A percentile compares a stretch with the other conserved stretches of the same genome.
These are phyloP conservation scores for Prionace glauca DNA, from an alignment of 2,797 vertebrate species.

Conservation along the genomic window DNA sequence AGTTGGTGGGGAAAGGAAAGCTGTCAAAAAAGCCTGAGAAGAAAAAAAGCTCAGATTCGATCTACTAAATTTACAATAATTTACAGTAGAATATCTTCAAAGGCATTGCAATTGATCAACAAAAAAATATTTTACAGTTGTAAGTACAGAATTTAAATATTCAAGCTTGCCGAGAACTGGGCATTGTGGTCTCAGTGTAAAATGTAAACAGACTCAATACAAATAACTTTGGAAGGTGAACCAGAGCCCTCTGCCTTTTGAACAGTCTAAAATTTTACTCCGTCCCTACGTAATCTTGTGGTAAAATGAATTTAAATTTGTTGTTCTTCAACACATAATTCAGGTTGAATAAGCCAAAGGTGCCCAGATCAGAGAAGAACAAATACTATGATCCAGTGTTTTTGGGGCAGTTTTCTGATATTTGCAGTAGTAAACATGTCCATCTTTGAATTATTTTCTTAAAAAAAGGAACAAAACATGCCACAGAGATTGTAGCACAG, in stretches of 20 bases:
- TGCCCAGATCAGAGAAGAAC: slow-evolving; percentile 62
- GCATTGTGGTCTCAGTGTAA: slow-evolving; percentile 78
- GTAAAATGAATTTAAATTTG: slow-evolving; percentile 50
- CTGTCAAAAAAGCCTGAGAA: slow-evolving; percentile 74
- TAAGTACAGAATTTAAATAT: slow-evolving; percentile 95
- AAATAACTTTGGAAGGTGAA: slow-evolving; percentile 95
- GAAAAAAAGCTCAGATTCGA: slow-evolving; percentile 76
- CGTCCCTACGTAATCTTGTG: slow-evolving; percentile 63
- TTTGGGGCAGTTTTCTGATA: slow-evolving; percentile 84
- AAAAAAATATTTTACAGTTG: slow-evolving; percentile 78
- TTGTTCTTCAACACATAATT: slow-evolving; percentile 55
- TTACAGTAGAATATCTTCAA: slow-evolving; percentile 79
- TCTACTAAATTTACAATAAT: slow-evolving; percentile 91
- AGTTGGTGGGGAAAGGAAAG: slow-evolving; percentile 77
- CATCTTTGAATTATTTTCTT: slow-evolving; percentile 54
- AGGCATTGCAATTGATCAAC: slow-evolving; percentile 73
- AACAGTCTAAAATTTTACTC: slow-evolving; percentile 52
- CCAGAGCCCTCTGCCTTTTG: slow-evolving; percentile 73
- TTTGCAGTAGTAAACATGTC: slow-evolving; percentile 77
- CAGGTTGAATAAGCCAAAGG: slow-evolving; percentile 67
- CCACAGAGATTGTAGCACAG: slow-evolving; percentile 68
- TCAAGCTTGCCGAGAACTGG: slow-evolving; percentile 79
- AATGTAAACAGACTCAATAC: slow-evolving; percentile 69
- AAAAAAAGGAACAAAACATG: slow-evolving; percentile 57
- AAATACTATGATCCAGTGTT: slow-evolving; percentile 82